Base-by-base conservation (phyloP, 2,797 vertebrate species). In the Anguilla obscura region DNA sequence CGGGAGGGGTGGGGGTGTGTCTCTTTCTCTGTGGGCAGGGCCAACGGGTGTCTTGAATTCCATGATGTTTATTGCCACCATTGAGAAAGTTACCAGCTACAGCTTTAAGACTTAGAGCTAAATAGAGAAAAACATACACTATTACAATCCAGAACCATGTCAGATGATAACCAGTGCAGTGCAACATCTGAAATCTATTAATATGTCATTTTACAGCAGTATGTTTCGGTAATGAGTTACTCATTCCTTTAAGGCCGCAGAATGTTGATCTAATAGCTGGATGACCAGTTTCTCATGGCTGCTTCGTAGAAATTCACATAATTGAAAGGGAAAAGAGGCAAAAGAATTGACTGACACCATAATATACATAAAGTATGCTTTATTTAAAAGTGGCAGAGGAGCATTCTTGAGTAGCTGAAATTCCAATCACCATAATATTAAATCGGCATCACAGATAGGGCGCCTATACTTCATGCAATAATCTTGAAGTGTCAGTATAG, bases 291-390 rank as follows among this genome's bases (percentile, higher is more conserved):
- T 58, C 33, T 85, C 36, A 24, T 85, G 84, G 21, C 63, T 85
- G 84, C 79, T 27, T 50, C 86, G 69, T 89, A 69, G 83, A 60
- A 89, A 88, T 58, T 54, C 45, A 71, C 10, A 80, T 71, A 86
- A 33, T 89, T 56, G 45, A 58, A 88, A 79, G 27, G 87, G 80
- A 86, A 86, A 84, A 89, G 88, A 87, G 86, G 86, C 89, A 84
- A 89, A 86, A 85, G 40, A 79, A 58, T 86, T 91, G 91, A 95
- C 94, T 91, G 90, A 94, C 94, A 94, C 95, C 93, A 90, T 93
- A 93, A 92, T 90, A 91, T 92, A 93, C 83, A 91, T 90, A 88
- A 36, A 60, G 87, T 90, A 83, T 30, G 82, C 36, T 87, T 36
- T 87, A 88, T 69, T 87, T 90, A 48, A 84, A 1, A 56, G 90